Percentiles rank a stretch among this genome's conserved stretches.
Conservation (phyloP, 2,797 vertebrate species). For the Synaphobranchus kaupii region DNA sequence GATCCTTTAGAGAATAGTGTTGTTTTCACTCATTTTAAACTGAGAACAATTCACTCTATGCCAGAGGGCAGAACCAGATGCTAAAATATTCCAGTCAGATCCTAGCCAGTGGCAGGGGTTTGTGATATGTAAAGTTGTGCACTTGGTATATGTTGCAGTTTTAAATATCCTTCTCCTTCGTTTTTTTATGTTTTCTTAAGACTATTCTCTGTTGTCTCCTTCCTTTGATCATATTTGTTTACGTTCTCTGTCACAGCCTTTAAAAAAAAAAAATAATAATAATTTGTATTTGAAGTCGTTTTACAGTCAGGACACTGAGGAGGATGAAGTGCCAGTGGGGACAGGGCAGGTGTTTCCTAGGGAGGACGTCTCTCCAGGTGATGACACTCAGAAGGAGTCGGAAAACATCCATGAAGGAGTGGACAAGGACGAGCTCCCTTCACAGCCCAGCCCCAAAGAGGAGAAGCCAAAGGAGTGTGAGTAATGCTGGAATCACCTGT, state of each 20-base stretch:
- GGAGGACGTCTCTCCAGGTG: constrained; percentile 39
- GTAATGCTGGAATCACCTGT: constrained; percentile 30
- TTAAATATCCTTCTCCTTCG: not conserved
- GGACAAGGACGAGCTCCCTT: constrained; percentile 72
- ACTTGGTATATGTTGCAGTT: not conserved
- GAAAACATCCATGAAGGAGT: constrained; percentile 54
- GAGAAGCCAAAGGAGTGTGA: constrained; percentile 69
- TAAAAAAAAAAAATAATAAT: not conserved
- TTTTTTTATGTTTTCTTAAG: not conserved
- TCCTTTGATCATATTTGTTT: not conserved
- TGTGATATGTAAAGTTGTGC: not conserved
- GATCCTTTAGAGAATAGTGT: not conserved
- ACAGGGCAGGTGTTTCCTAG: constrained; percentile 61
- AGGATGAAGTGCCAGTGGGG: constrained; percentile 74
- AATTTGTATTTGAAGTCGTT: constrained; percentile 53
- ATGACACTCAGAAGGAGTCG: constrained; percentile 22
- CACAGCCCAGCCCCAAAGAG: constrained; percentile 59
- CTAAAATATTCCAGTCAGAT: not conserved
- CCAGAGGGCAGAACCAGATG: not conserved
- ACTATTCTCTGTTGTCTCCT: not conserved
- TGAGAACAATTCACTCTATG: not conserved
- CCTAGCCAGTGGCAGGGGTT: not conserved
- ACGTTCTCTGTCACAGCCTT: not conserved
- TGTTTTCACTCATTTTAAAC: not conserved
- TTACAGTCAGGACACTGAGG: constrained; percentile 68